Evolutionary conservation across 2,888 invertebrate genomes (phyloP), one percentile per base, ranked within the genome.

Genomic region (Calliscelio sp.): DNA sequence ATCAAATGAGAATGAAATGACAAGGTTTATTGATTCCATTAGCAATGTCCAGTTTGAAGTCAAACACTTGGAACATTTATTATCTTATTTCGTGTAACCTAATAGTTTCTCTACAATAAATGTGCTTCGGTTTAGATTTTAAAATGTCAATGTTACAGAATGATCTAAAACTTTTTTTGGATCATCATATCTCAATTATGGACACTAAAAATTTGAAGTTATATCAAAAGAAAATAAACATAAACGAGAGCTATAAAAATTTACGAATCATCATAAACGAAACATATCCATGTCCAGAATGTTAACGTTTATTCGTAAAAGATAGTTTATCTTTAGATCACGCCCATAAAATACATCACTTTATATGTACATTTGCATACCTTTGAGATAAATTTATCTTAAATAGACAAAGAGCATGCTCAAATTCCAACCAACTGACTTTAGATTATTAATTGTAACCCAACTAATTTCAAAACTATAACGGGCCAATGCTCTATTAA

Each of bases 361-460:
- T n/a, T n/a, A n/a, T n/a, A n/a, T n/a, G n/a, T n/a, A n/a, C n/a
- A n/a, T n/a, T n/a, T n/a, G n/a, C n/a, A n/a, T n/a, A n/a, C n/a
- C n/a, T n/a, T n/a, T n/a, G n/a, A n/a, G 46, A 57, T 55, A 57
- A 57, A 59, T 70, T 77, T 78, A 70, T 78, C 70, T 70, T 53
- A 78, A 78, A 78, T 70, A 78, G 78, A 70, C 44, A 70, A 70
- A 63, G 24, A 55, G 53, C 22, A 38, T 18, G 59, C 51, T 59
- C 59, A 70, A 78, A 68, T 68, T 68, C 7, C 55, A 44, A 18
- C 32, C 20, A 16, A 16, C 24, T 28, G 53, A 53, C 3, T 16
- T 7, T 25, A 24, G 32, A 18, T 11, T n/a, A n/a, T n/a, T 14
- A 14, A 55, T 41, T 51, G 0, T 25, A 61, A 61, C n/a, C 11